Base-by-base conservation (phyloP, 2,888 invertebrate genomes). In the Parapristionchus giblindavisi region DNA sequence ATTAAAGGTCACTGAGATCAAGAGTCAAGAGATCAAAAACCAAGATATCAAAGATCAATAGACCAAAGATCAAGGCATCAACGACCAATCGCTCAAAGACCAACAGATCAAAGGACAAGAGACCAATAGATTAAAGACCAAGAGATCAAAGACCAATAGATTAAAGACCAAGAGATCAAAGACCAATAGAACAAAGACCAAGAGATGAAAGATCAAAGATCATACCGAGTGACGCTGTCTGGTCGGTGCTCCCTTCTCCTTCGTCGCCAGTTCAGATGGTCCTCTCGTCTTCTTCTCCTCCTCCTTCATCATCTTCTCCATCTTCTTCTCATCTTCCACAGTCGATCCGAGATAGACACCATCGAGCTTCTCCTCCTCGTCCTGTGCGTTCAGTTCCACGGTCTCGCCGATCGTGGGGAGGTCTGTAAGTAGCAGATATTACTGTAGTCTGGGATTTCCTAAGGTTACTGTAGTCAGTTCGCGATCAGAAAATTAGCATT, bases 341-440 rank as follows among this genome's bases (percentile, higher is more conserved):
- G 2, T 52, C 68, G 6, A 32, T 68, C 68, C 52, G 32, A 8
- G 14, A 8, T 24, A 17, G n/a, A 11, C 24, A 32, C 51, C 51
- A 11, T 52, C 68, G 34, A 51, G 32, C 68, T 68, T 34, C 52
- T 52, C 36, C 68, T 68, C 68, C 34, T 48, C 51, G n/a, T 4
- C 21, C 52, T 68, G 27, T 68, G 24, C 68, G 4, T 14, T 51
- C 51, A 68, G 43, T 6, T 14, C 32, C 11, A 68, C 8, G 17
- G 32, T 14, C 21, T 29, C 29, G 17, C 68, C 68, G 8, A 68
- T 24, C 1, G 48, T 21, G 0, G 68, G 51, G 14, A 68, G 34
- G 5, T 68, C 68, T 68, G n/a, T 5, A 60, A 32, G 32, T 14
- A 24, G 8, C 56, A 56, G 27, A 56, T n/a, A 56, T 8, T 8